A percentile compares a stretch with the other conserved stretches of the same genome.
Evolutionary conservation across 1,140 invertebrate species (phyloP).

Genomic region (Micrasema minimum): DNA sequence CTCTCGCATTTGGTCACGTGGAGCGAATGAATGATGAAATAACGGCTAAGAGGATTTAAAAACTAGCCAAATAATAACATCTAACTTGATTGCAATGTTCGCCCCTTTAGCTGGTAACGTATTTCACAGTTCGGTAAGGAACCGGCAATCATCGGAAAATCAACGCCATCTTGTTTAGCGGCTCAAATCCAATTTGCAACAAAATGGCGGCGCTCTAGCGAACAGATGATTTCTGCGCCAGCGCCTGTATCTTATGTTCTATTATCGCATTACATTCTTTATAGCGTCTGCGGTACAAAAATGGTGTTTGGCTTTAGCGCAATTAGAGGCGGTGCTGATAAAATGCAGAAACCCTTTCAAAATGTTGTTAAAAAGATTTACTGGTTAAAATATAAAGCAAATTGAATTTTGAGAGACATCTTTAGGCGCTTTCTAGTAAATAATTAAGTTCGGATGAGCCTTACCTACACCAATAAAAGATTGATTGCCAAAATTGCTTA

Average conservation of each 20-base stretch:
- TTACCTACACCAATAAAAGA: no score
- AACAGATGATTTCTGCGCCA: slow-evolving; percentile 21
- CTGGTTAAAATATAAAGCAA: no score
- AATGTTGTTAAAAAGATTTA: no score
- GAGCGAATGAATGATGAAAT: no score
- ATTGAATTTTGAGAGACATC: no score
- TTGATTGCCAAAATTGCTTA: no score
- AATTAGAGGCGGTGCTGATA: not conserved
- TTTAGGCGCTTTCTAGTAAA: no score
- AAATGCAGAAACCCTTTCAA: not conserved
- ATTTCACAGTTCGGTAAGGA: not conserved
- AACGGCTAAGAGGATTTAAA: no score
- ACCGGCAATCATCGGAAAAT: slow-evolving; percentile 32
- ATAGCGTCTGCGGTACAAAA: not conserved
- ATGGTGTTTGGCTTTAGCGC: slow-evolving; percentile 7
- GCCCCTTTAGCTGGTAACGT: not conserved
- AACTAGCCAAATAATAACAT: no score
- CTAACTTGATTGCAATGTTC: no score
- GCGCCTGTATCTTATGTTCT: not conserved
- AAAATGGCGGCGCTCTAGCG: slow-evolving; percentile 35
- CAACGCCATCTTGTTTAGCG: slow-evolving; percentile 33
- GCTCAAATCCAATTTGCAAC: slow-evolving; percentile 35
- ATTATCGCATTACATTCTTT: not conserved
- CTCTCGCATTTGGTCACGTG: no score
- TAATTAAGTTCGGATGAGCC: no score